Conservation (phyloP, 30 jellyfish, hydroid and myxozoan species). For the Hydractinia symbiolongicarpus region DNA sequence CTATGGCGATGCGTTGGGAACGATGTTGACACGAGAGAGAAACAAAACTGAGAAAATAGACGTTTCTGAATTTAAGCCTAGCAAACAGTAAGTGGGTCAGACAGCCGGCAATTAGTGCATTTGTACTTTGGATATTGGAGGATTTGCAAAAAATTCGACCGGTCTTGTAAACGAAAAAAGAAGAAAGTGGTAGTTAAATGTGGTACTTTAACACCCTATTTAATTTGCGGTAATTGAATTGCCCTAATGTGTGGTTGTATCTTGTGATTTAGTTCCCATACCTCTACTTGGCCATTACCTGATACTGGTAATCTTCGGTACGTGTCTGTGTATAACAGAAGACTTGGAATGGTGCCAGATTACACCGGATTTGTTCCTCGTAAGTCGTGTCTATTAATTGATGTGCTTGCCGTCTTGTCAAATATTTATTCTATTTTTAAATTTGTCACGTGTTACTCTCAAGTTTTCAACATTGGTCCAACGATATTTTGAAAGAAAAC, state of each 20-base stretch:
- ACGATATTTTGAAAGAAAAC: too few relatives aligned
- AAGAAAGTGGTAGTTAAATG: not conserved
- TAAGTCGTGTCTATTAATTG: conserved; percentile 23
- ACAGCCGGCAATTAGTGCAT: not conserved
- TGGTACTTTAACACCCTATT: not conserved
- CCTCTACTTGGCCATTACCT: conserved; percentile 12
- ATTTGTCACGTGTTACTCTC: too few relatives aligned
- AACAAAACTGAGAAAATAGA: conserved; percentile 41
- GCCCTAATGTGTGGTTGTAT: too few relatives aligned
- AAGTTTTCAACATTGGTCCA: too few relatives aligned
- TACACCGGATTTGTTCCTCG: conserved; percentile 95
- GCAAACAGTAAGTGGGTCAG: conserved; percentile 4
- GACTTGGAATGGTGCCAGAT: conserved; percentile 94
- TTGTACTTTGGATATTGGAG: too few relatives aligned
- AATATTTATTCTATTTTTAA: too few relatives aligned
- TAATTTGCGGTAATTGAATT: too few relatives aligned
- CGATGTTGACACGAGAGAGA: conserved; percentile 33
- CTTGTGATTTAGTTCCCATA: not conserved
- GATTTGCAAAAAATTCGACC: too few relatives aligned
- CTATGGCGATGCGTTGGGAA: conserved; percentile 60
- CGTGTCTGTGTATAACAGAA: conserved; percentile 57
- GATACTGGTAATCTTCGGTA: conserved; percentile 3
- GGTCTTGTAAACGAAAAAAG: not conserved
- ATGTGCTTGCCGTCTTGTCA: not conserved
- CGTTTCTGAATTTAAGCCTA: conserved; percentile 4